Percentiles rank a stretch among this genome's conserved stretches.
These are phyloP conservation scores for Andrena trimmerana DNA, from an alignment of 2,888 invertebrate genomes.

Conservation along the genomic window DNA sequence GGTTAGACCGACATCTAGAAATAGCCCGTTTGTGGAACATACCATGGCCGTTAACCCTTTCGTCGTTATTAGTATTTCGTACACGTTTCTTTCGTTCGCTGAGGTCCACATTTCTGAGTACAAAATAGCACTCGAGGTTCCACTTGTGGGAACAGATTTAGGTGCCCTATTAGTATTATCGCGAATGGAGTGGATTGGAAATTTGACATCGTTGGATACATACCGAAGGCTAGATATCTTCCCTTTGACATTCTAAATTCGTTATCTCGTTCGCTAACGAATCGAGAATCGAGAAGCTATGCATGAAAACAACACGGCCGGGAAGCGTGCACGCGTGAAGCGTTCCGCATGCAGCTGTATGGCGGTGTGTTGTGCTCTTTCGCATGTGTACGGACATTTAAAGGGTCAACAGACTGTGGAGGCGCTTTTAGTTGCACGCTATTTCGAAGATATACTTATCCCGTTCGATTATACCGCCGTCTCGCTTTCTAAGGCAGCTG, in stretches of 20 bases:
- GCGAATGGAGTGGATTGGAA: too few relatives aligned
- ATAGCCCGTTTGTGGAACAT: slow-evolving; percentile 59
- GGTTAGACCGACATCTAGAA: slow-evolving; percentile 61
- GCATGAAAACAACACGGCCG: slow-evolving; percentile 1
- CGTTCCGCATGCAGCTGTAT: neutral
- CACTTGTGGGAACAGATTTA: neutral
- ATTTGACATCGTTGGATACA: too few relatives aligned
- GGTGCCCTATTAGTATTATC: neutral
- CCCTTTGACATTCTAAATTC: neutral
- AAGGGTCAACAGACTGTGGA: slow-evolving; percentile 57
- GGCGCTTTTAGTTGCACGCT: slow-evolving; percentile 55
- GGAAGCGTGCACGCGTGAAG: neutral
- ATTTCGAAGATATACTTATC: slow-evolving; percentile 51
- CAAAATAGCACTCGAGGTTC: neutral
- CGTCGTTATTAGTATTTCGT: neutral
- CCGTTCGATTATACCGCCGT: slow-evolving; percentile 14
- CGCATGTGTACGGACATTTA: slow-evolving; percentile 42
- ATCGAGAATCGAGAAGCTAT: neutral
- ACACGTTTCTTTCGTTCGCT: neutral
- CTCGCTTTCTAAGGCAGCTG: slow-evolving; percentile 48
- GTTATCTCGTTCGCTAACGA: slow-evolving; percentile 3
- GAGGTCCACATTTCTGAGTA: neutral
- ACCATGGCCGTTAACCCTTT: slow-evolving; percentile 36
- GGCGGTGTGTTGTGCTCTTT: neutral
- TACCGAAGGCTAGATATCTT: too few relatives aligned